Base-by-base conservation (phyloP, 2,888 invertebrate genomes). In the Hartigia nigra region DNA sequence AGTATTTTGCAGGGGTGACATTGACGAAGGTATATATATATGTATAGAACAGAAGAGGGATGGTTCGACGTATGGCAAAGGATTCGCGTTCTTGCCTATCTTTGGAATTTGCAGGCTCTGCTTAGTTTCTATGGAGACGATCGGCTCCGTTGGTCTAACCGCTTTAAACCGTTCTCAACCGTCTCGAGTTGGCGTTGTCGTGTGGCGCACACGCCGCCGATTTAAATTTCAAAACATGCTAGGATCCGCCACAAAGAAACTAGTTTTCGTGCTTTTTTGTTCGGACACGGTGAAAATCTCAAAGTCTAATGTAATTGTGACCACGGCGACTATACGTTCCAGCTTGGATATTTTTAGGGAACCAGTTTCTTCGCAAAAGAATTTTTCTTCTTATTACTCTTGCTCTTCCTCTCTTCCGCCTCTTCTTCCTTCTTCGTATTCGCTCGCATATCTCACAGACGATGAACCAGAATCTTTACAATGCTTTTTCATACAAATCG, bases 301-400 rank as follows among this genome's bases (percentile, higher is more conserved):
- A 84, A 83, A 85, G 83, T 85, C 83, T 83, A 85, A 86, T 85
- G 82, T 80, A 80, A 83, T 84, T 81, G 82, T 80, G 79, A 76
- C 74, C 76, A 79, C 72, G 80, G 74, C 72, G 80, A 72, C 78
- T 72, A 80, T 79, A 77, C 81, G 79, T 80, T 76, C 76, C 79
- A 79, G 55, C 55, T 76, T 77, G 80, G 80, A 82, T 84, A 84
- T 84, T 83, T 83, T 84, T 84, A 83, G 81, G 84, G 82, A 84
- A 84, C 84, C 83, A 82, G 84, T 84, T 84, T 81, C 80, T 82
- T 37, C 70, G 74, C 72, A 55, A 55, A 55, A 55, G 23, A 23
- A 55, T 55, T 55, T 55, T 23, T 23, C 39, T 39, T 39, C 55
- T 55, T 55, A 55, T 55, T 55, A 55, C 23, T 55, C 55, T 23